These are phyloP conservation scores for Netelia fuscicornis DNA, from an alignment of 2,888 invertebrate species.

Conservation along the genomic window DNA sequence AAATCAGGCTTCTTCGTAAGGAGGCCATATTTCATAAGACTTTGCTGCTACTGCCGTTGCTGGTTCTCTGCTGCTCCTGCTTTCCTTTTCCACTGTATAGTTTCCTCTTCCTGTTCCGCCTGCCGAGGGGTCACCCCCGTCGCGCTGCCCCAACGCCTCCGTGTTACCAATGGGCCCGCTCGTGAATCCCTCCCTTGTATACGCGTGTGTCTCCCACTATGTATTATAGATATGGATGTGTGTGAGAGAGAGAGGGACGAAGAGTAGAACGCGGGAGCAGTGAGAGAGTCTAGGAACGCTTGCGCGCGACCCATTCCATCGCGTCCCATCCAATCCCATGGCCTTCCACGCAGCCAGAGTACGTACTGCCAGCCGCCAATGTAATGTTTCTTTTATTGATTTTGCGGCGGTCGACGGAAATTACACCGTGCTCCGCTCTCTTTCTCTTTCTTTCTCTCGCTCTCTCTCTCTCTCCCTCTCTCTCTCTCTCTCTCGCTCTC, in stretches of 20 bases:
- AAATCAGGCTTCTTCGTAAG: slow-evolving; percentile 79
- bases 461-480: not conserved
- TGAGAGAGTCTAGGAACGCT: slow-evolving; percentile 80
- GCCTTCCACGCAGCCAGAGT: slow-evolving; percentile 73
- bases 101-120: slow-evolving; percentile 59
- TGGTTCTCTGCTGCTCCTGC: slow-evolving; percentile 38
- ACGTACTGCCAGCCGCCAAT: slow-evolving; percentile 82
- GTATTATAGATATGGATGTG: not conserved
- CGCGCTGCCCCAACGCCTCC: slow-evolving; percentile 49
- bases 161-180: slow-evolving; percentile 57
- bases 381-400: slow-evolving; percentile 85
- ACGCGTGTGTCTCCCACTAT: no score
- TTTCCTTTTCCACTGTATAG: slow-evolving; percentile 62
- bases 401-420: slow-evolving; percentile 84
- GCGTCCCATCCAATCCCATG: slow-evolving; percentile 83
- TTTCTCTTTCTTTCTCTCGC: slow-evolving; percentile 47
- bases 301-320: slow-evolving; percentile 82
- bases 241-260: slow-evolving; percentile 31
- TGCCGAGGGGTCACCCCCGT: slow-evolving; percentile 43
- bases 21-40: slow-evolving; percentile 84
- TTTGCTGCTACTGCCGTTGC: slow-evolving; percentile 61
- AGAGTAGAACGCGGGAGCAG: slow-evolving; percentile 41
- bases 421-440: slow-evolving; percentile 80
- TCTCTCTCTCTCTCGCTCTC: slow-evolving; percentile 13
- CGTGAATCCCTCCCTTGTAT: slow-evolving; percentile 14